Base-by-base conservation (phyloP, 2,888 invertebrate species). In the Agrilus mali region DNA sequence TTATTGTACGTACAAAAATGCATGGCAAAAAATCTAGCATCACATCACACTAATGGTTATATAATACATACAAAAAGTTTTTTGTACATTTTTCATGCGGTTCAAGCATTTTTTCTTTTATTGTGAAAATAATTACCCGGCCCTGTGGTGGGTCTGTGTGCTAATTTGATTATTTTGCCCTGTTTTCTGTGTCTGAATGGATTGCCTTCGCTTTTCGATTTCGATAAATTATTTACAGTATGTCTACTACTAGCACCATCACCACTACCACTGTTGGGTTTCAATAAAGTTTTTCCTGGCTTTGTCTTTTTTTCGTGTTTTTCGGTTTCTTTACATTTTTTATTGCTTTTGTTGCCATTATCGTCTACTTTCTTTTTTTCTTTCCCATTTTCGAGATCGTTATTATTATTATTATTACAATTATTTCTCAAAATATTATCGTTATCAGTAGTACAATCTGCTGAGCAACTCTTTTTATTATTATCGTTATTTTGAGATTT, bases 181-280 rank as follows among this genome's bases (percentile, higher is more conserved):
- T 50, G 54, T 51, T 61, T 62, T 51, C 57, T 57, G 46, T 66
- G 62, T 36, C 56, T 59, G 51, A 66, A 66, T 8, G 66, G 66
- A 51, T 65, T 63, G 7, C 66, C 65, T 42, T 66, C 67, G 45
- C 66, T 66, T 54, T 62, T 65, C 41, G 66, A 66, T 50, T 66
- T 66, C 34, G 59, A 54, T 10, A 27, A 27, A 27, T 27, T 27
- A 27, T 22, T 6, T 3, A 6, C 4, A 3, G 2, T 10, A 10
- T 10, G 27, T 27, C 10, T 40, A 8, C 40, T 16, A 10, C 31
- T 36, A 12, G 45, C 7, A 12, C 33, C 38, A 33, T 48, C 40
- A 39, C 41, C 42, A 17, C 12, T 38, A n/a, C n/a, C n/a, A 33
- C 32, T 45, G 15, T 27, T 33, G 14, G 41, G 39, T 17, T 37